Evolutionary conservation across 2,113 vertebrate genomes (phyloP).

Genomic region (Pterocles gutturalis): DNA sequence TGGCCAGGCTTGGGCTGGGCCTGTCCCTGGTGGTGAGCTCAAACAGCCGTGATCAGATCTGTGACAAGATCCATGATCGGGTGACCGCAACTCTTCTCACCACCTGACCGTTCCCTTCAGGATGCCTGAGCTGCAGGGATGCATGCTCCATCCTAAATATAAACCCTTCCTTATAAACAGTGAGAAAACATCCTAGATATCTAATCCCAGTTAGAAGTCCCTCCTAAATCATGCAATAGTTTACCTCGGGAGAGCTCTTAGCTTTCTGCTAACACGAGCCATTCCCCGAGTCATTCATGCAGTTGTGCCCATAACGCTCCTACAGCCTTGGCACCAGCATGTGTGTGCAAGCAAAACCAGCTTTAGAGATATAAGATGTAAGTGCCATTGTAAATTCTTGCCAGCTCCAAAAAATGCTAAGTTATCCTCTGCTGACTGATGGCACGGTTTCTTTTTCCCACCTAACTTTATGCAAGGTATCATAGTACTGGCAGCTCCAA

Average conservation of each 20-base stretch:
- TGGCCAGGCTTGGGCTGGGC: not conserved
- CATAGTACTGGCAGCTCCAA: not conserved
- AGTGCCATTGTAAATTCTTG: not conserved
- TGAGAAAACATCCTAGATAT: not conserved
- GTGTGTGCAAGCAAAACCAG: not conserved
- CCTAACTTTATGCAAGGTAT: not conserved
- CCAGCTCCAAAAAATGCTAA: not conserved
- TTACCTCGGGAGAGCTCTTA: not conserved
- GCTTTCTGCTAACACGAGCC: not conserved
- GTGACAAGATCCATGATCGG: not conserved
- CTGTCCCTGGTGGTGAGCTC: not conserved
- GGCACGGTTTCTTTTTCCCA: not conserved
- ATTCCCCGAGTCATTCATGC: rapidly evolving
- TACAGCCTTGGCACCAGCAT: not conserved
- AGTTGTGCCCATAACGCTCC: not conserved
- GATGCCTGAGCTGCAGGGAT: not conserved
- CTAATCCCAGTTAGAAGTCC: not conserved
- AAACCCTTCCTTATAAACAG: not conserved
- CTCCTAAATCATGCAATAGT: not conserved
- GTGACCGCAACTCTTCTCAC: not conserved
- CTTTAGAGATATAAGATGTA: not conserved
- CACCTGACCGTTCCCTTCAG: slow-evolving; percentile 1
- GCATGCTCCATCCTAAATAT: not conserved
- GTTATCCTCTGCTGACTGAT: not conserved
- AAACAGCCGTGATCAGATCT: not conserved